Evolutionary conservation across 2,113 vertebrate species (phyloP), one percentile per base, ranked within the genome.

Genomic region (Mirounga angustirostris): DNA sequence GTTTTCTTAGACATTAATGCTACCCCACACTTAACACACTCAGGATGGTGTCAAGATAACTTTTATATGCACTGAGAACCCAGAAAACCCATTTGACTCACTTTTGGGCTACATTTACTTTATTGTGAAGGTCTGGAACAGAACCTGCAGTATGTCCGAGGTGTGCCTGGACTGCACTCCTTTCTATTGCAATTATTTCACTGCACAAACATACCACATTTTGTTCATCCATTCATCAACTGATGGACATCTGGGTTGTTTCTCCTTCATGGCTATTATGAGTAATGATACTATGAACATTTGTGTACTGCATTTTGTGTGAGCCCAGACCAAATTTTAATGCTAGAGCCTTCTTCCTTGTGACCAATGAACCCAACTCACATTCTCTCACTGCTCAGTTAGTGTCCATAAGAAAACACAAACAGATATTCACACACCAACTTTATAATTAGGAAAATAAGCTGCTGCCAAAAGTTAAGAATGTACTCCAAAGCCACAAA

Each of bases 391-490:
- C 5, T 81, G 73, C 12, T 76, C 30, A 73, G 58, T 63, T 40
- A 56, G 12, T 58, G 22, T 56, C 33, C 43, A 14, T 58, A 61
- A 71, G 58, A 73, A 86, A 69, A 56, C 24, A 84, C 24, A 63
- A 24, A 79, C 2, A 59, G 40, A 88, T n/a, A 65, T 63, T 56
- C 40, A 79, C 5, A 52, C 5, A 52, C 12, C 30, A 43, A 59
- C 79, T 80, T 43, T 11, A 83, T 65, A 65, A 93, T 71, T 43
- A 79, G 33, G 50, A 91, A 96, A 71, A 74, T 28, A 80, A 91
- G 19, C 59, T 90, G 67, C 43, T 30, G 14, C 16, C 63, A 69
- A 95, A 87, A 93, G 56, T 61, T 56, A 76, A 80, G 36, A 95
- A 50, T 43, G 2, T 40, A 80, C 24, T 86, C 22, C 16, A 69